phyloP scores from a whole-genome alignment of 2,888 invertebrate genomes.

The Saturnia pavonia region DNA sequence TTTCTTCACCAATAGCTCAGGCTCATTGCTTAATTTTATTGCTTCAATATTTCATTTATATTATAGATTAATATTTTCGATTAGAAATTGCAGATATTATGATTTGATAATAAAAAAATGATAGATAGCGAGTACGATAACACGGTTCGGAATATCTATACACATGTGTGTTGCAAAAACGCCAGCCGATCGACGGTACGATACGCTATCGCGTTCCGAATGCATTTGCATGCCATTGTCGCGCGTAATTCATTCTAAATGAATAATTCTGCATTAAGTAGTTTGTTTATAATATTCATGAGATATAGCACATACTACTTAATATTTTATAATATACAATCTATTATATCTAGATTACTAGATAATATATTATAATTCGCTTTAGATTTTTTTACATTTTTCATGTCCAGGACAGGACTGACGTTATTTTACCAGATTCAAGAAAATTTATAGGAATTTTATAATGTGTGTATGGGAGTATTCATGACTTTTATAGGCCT shows the following conservation, averaged over 20 bases:
- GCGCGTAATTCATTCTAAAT: slow-evolving; percentile 46
- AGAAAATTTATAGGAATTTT: too few relatives aligned
- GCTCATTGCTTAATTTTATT: too few relatives aligned
- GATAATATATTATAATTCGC: neutral
- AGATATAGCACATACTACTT: slow-evolving; percentile 22
- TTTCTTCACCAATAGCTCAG: too few relatives aligned
- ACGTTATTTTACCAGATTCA: too few relatives aligned
- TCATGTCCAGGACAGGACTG: too few relatives aligned
- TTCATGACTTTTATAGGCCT: too few relatives aligned
- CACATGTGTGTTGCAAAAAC: slow-evolving; percentile 18
- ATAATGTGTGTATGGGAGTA: too few relatives aligned
- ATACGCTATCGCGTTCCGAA: slow-evolving; percentile 46
- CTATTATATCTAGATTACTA: neutral
- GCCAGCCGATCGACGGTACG: slow-evolving; percentile 23
- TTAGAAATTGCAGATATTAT: neutral
- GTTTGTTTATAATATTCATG: slow-evolving; percentile 36
- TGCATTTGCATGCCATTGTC: slow-evolving; percentile 54
- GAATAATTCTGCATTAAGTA: slow-evolving; percentile 45
- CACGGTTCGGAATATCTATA: neutral
- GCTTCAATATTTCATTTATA: too few relatives aligned
- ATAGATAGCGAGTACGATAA: neutral
- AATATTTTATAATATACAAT: neutral
- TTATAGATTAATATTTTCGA: neutral
- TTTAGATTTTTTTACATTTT: neutral
- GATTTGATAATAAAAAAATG: neutral